Evolutionary conservation across 2,113 vertebrate species (phyloP), one percentile per base, ranked within the genome.

Genomic region (Osmerus mordax): DNA sequence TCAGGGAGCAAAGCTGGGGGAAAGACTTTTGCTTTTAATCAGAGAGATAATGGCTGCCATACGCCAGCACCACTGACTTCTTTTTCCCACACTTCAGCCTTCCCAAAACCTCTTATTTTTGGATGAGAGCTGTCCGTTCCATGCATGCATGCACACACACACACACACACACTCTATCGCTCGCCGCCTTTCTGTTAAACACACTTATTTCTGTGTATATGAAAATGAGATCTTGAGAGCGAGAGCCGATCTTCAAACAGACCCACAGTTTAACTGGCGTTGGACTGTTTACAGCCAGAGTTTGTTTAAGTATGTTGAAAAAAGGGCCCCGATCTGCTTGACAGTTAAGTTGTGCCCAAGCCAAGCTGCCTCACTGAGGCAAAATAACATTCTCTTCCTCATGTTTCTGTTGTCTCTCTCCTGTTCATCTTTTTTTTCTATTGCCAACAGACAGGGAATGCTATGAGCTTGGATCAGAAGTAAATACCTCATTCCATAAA

Each of bases 21-120:
- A 88, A 80, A 88, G 86, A 89, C 87, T 90, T 75, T 92, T 18
- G 59, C 85, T 94, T 96, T 95, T 95, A 92, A 95, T 95, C 94
- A 94, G 67, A 77, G 78, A 88, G 86, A 89, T 94, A 94, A 95
- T 94, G 70, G 19, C 84, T 91, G 88, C 90, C 93, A 95, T 87
- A 91, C 72, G 74, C 74, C 69, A 74, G 79, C 28, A 2, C 73
- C 77, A 69, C 73, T 77, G 69, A 61, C 84, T 87, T 80, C 75
- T 86, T 85, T 85, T 88, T 82, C 78, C 78, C 76, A 63, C 47
- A 70, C 62, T 71, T 32, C 14, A 63, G 67, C 36, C 73, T 73
- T 8, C 83, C 28, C 18, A 36, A 74, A 65, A 76, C 32, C 53
- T 60, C 67, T 85, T 79, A 77, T 32, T 60, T 82, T 70, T 76